Conservation (phyloP, 1,140 invertebrate species). For the Lasioglossum albipes region DNA sequence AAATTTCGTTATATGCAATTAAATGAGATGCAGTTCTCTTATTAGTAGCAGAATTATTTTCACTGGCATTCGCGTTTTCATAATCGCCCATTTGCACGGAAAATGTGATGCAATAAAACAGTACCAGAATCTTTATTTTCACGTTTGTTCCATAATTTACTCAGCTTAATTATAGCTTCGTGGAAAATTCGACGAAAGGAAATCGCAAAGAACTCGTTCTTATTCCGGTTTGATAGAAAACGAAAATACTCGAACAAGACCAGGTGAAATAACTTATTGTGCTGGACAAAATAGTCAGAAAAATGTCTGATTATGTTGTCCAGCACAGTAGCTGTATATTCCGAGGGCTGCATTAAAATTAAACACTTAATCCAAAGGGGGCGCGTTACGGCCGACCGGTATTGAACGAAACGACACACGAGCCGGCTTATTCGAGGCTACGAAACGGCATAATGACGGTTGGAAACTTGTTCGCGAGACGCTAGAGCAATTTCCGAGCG, state of each 20-base stretch:
- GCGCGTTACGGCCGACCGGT: not conserved
- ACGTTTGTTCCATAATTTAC: no score
- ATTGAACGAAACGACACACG: not conserved
- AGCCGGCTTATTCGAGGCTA: not conserved
- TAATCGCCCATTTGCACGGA: not conserved
- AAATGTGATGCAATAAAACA: not conserved
- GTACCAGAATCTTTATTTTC: not conserved
- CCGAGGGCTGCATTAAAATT: not conserved
- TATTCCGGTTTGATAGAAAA: no score
- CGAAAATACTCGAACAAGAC: no score
- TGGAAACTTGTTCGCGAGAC: constrained; percentile 13
- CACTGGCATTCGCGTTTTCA: not conserved
- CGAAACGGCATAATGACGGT: constrained; percentile 9
- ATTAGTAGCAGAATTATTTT: not conserved
- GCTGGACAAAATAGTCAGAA: no score
- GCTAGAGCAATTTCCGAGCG: constrained; percentile 4
- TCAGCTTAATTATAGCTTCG: no score
- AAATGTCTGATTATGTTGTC: no score
- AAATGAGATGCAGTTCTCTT: not conserved
- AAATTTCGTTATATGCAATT: not conserved
- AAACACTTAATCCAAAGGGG: not conserved
- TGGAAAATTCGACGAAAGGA: no score
- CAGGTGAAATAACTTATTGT: no score
- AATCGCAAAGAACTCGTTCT: no score
- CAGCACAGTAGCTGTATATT: not conserved